Percentiles rank a stretch among this genome's conserved stretches.
These are phyloP conservation scores for Fukomys damarensis DNA, from an alignment of 2,113 vertebrate species.

Conservation along the genomic window DNA sequence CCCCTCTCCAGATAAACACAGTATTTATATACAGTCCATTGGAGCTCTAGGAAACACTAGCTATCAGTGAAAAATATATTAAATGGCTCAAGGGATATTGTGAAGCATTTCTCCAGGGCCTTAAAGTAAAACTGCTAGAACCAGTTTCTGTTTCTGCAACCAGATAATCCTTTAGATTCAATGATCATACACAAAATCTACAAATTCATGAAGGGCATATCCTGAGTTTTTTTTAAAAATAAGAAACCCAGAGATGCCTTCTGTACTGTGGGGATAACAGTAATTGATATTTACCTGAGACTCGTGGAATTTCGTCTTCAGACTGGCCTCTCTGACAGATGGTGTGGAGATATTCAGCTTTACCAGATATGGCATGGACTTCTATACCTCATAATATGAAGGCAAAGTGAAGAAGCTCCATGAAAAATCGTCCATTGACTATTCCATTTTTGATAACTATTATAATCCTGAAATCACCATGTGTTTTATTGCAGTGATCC, in stretches of 20 bases:
- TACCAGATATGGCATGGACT: conserved; percentile 89
- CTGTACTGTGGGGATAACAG: conserved; percentile 89
- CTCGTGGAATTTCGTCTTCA: conserved; percentile 92
- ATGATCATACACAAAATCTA: conserved; percentile 88
- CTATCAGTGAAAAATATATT: conserved; percentile 86
- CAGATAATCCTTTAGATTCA: conserved; percentile 87
- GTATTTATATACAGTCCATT: conserved; percentile 91
- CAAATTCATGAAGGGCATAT: conserved; percentile 88
- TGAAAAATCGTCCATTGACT: conserved; percentile 80
- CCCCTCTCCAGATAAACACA: conserved; percentile 82
- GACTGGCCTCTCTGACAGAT: conserved; percentile 88
- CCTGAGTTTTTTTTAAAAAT: conserved; percentile 86
- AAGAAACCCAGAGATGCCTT: conserved; percentile 89
- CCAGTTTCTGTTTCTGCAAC: conserved; percentile 86
- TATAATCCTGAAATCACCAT: conserved; percentile 85
- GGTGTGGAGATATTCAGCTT: conserved; percentile 93
- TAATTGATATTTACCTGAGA: conserved; percentile 92
- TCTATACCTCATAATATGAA: conserved; percentile 86
- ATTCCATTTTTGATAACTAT: conserved; percentile 85
- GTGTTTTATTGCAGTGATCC: conserved; percentile 86
- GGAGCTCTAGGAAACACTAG: conserved; percentile 88
- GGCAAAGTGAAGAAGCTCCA: conserved; percentile 84
- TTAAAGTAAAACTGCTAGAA: conserved; percentile 86
- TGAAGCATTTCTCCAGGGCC: conserved; percentile 89
- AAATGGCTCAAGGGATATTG: conserved; percentile 90